phyloP scores from a whole-genome alignment of 2,113 vertebrate genomes.

The Thinocorus orbignyianus region DNA sequence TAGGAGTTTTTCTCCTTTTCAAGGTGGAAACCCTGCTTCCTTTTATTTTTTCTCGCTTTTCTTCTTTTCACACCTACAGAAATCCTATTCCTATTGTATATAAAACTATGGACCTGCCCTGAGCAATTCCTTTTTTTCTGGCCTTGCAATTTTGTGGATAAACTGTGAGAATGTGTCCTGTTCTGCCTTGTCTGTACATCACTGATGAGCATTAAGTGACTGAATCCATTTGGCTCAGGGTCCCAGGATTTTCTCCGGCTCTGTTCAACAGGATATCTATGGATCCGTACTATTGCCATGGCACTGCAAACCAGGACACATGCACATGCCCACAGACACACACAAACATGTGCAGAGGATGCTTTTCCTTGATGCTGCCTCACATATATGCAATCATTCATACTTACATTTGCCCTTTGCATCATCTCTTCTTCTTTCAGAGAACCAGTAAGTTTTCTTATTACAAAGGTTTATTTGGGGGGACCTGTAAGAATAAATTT shows the following conservation, averaged over 20 bases:
- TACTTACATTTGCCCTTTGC: neutral
- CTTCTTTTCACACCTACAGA: neutral
- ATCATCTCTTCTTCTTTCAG: neutral
- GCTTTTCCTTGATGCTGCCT: neutral
- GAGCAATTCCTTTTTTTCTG: neutral
- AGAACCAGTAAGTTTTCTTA: neutral
- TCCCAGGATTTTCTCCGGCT: neutral
- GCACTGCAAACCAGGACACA: neutral
- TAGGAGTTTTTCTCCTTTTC: neutral
- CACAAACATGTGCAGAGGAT: neutral
- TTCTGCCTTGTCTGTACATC: neutral
- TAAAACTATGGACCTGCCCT: neutral
- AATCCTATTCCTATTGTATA: neutral
- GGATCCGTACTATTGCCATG: neutral
- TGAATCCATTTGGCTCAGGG: neutral
- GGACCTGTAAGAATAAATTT: neutral
- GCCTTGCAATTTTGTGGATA: neutral
- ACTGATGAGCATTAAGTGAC: neutral
- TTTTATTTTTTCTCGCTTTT: too few relatives aligned
- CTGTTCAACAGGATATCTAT: neutral
- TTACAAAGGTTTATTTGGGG: rapidly evolving
- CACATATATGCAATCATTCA: neutral
- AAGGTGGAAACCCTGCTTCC: neutral
- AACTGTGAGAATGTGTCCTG: neutral
- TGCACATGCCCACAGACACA: too few relatives aligned